These are phyloP conservation scores for Argyrosomus japonicus DNA, from an alignment of 2,113 vertebrate genomes.

Conservation along the genomic window DNA sequence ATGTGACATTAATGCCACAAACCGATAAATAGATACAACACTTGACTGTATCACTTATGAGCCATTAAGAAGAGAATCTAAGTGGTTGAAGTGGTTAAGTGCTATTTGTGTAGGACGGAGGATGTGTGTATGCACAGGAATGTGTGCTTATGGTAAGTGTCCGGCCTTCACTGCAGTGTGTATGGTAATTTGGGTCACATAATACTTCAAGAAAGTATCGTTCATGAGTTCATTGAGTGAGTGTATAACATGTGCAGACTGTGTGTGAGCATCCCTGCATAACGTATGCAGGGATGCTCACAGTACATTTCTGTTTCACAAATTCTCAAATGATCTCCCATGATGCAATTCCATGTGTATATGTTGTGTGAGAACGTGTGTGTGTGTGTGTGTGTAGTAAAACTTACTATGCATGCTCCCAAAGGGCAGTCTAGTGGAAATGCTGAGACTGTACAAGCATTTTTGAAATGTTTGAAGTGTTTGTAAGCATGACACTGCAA, in stretches of 20 bases:
- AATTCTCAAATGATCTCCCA: constrained; percentile 24
- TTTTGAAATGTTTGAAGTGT: not conserved
- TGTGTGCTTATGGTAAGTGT: not conserved
- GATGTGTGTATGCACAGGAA: not conserved
- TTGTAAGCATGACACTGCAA: not conserved
- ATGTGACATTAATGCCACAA: constrained; percentile 34
- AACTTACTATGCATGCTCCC: not conserved
- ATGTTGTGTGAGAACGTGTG: not conserved
- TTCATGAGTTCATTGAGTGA: constrained; percentile 7
- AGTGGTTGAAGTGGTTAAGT: not conserved
- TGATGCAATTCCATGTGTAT: not conserved
- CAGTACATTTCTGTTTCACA: not conserved
- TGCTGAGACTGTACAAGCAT: not conserved
- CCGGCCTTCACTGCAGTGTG: not conserved
- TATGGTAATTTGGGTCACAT: constrained; percentile 13
- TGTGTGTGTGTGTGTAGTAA: not conserved
- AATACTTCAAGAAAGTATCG: not conserved
- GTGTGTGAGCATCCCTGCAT: not conserved
- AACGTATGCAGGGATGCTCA: too few relatives aligned
- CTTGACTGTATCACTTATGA: not conserved
- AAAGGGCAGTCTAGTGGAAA: not conserved
- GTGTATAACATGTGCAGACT: constrained; percentile 4
- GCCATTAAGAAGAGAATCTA: not conserved
- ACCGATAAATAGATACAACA: constrained; percentile 14
- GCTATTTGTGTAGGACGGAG: not conserved